Conservation (phyloP, 2,797 vertebrate species). For the Pelobates cultripes region DNA sequence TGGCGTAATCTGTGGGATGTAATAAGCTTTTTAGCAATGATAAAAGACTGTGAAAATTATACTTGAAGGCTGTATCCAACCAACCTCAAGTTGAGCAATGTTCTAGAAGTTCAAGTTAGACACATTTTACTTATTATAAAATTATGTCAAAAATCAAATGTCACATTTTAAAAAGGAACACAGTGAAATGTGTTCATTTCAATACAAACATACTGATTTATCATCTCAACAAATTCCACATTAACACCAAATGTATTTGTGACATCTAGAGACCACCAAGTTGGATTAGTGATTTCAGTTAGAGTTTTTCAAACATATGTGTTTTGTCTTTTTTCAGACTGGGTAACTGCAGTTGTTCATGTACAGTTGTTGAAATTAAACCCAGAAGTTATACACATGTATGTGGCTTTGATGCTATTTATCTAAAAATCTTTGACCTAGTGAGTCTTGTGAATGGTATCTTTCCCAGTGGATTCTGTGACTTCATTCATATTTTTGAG, state of each 20-base stretch:
- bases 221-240: not conserved
- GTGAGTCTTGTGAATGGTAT: constrained; percentile 17
- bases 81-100: not conserved
- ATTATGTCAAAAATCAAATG: not conserved
- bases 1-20: no score
- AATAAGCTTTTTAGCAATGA: no score
- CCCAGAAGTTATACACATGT: constrained; percentile 3
- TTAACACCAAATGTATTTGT: not conserved
- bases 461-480: constrained; percentile 15
- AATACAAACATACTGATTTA: not conserved
- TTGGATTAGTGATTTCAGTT: not conserved
- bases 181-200: not conserved
- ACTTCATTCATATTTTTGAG: constrained; percentile 19
- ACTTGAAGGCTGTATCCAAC: no score
- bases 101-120: not conserved
- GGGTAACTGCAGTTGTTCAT: not conserved
- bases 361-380: constrained; percentile 10
- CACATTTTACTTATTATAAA: not conserved
- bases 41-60: no score
- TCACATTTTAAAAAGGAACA: not conserved
- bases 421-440: constrained; percentile 18
- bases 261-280: not conserved
- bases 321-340: constrained; percentile 21
- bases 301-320: constrained; percentile 10
- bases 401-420: constrained; percentile 25